Percentiles rank a stretch among this genome's conserved stretches.
phyloP scores from a whole-genome alignment of 2,797 vertebrate genomes.

The Neopelma chrysocephalum region DNA sequence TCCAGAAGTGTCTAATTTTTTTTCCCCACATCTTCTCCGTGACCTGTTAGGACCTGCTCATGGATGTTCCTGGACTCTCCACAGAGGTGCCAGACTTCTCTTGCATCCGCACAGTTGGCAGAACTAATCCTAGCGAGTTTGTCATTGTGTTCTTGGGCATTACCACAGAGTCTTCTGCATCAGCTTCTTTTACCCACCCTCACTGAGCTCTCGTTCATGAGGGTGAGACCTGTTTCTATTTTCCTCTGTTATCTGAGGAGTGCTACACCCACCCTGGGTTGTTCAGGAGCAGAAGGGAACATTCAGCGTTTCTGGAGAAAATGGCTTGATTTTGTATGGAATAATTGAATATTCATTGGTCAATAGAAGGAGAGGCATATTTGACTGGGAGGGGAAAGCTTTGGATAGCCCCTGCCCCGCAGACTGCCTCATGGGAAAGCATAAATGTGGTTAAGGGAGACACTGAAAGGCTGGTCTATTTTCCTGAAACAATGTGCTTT shows the following conservation, averaged over 20 bases:
- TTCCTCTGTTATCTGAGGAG: not conserved
- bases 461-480: not conserved
- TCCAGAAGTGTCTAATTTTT: not conserved
- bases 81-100: not conserved
- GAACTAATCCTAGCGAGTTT: not conserved
- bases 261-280: not conserved
- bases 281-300: not conserved
- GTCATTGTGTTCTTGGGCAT: not conserved
- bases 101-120: not conserved
- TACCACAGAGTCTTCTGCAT: not conserved
- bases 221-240: not conserved
- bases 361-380: not conserved
- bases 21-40: not conserved
- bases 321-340: not conserved
- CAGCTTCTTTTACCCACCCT: not conserved
- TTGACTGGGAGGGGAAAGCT: not conserved
- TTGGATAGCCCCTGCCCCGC: not conserved
- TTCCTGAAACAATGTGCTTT: not conserved
- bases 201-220: fast-evolving
- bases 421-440: not conserved
- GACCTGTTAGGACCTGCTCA: not conserved
- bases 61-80: not conserved
- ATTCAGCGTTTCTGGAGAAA: not conserved
- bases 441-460: not conserved
- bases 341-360: not conserved